Conservation (phyloP, 2,888 invertebrate species). For the Pachymerium ferrugineum region DNA sequence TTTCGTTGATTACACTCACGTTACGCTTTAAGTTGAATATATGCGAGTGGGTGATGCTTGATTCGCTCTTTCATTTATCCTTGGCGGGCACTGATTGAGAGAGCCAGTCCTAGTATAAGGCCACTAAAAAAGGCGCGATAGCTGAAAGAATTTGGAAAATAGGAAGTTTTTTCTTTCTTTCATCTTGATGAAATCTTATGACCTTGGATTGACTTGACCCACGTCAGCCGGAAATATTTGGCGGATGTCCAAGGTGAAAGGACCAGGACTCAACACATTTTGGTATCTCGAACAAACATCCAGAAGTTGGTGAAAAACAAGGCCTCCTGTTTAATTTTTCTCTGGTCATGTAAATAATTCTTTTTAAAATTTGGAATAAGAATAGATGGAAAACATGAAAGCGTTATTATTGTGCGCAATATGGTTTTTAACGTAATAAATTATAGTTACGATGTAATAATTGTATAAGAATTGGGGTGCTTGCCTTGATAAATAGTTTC, state of each 20-base stretch:
- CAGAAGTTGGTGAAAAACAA: background rate
- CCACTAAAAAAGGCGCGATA: background rate
- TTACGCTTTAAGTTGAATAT: background rate
- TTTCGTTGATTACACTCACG: background rate
- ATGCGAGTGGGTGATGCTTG: background rate
- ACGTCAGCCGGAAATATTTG: background rate
- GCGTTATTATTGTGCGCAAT: no score
- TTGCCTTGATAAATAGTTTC: no score
- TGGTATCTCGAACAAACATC: background rate
- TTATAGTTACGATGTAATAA: no score
- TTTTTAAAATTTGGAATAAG: no score
- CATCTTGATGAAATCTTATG: conserved; percentile 13
- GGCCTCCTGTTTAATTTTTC: background rate
- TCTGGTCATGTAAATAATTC: background rate
- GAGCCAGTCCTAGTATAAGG: background rate
- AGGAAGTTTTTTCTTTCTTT: background rate
- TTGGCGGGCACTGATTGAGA: conserved; percentile 15
- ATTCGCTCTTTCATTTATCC: conserved; percentile 1
- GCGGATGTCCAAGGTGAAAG: background rate
- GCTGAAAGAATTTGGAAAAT: background rate
- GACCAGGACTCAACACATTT: conserved; percentile 9
- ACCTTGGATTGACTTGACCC: background rate
- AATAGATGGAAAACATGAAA: no score
- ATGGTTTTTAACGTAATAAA: no score
- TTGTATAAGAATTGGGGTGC: no score